These are phyloP conservation scores for Dicrurus megarhynchus DNA, from an alignment of 2,113 vertebrate species.

Conservation along the genomic window DNA sequence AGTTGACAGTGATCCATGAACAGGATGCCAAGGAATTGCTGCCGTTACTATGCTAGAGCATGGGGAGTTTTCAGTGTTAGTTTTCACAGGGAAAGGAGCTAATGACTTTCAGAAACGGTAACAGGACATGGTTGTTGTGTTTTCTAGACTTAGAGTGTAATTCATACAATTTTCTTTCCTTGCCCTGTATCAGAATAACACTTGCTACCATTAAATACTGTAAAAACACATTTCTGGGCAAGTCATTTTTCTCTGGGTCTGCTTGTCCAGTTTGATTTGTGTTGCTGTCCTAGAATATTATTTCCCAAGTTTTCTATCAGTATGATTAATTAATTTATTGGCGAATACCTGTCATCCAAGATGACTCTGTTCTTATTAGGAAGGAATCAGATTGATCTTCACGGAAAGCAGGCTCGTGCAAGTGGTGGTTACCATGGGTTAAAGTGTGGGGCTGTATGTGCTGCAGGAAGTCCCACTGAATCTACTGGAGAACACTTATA, in stretches of 20 bases:
- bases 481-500: neutral
- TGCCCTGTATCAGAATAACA: neutral
- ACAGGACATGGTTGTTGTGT: neutral
- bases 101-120: neutral
- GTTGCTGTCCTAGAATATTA: constrained; percentile 9
- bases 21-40: neutral
- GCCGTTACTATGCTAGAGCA: rapidly evolving
- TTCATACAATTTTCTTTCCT: neutral
- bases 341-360: neutral
- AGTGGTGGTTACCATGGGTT: neutral
- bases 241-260: neutral
- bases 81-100: neutral
- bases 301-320: constrained; percentile 17
- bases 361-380: neutral
- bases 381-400: neutral
- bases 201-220: neutral
- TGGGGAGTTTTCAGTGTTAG: neutral
- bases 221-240: constrained; percentile 14
- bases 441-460: neutral
- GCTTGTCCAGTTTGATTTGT: neutral
- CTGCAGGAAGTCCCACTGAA: neutral
- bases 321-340: neutral
- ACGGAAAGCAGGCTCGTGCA: neutral
- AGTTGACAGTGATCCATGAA: neutral
- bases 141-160: neutral